These are phyloP conservation scores for Trematocara unimaculatum DNA, from an alignment of 2,113 vertebrate genomes.

Conservation along the genomic window DNA sequence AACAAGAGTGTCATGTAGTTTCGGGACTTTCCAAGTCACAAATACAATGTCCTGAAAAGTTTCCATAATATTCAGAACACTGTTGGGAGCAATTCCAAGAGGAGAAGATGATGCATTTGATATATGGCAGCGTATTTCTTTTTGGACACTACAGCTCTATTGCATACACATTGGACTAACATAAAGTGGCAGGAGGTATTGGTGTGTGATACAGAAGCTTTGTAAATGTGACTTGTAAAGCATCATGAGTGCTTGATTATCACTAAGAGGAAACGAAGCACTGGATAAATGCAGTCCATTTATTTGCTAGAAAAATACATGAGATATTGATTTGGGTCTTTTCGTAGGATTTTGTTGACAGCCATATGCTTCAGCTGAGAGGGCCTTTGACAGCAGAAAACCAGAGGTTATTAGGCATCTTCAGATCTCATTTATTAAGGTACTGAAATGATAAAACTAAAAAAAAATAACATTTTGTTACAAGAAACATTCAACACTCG, in stretches of 20 bases:
- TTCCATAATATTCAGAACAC: background rate
- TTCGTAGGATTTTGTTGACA: background rate
- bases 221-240: background rate
- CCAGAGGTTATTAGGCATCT: background rate
- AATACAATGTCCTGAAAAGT: background rate
- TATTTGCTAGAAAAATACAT: background rate
- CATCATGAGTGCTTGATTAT: fast-evolving
- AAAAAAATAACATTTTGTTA: background rate
- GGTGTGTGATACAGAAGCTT: background rate
- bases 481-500: background rate
- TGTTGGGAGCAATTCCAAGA: background rate
- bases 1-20: background rate
- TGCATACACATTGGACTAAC: background rate
- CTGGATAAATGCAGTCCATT: background rate
- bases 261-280: background rate
- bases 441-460: background rate
- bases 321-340: background rate
- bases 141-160: background rate
- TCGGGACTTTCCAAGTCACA: background rate
- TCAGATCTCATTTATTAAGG: background rate
- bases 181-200: background rate
- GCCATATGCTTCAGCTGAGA: background rate
- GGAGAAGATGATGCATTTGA: background rate
- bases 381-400: background rate
- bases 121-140: background rate